phyloP scores from a whole-genome alignment of 1,140 invertebrate genomes.

The Hyposmocoma kahamanoa region DNA sequence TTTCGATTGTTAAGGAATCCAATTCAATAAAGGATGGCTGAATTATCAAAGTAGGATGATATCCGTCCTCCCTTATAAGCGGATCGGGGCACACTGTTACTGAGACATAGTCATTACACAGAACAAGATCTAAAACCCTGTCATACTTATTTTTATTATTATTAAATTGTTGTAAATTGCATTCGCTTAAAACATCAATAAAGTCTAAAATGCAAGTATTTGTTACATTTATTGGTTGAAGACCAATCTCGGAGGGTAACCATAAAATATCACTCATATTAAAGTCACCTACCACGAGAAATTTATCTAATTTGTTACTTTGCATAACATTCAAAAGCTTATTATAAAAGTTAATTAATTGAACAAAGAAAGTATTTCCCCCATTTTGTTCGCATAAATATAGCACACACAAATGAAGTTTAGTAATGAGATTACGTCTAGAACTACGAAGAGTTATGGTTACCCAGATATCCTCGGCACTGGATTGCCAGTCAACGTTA shows the following conservation, averaged over 20 bases:
- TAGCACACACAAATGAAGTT: neutral
- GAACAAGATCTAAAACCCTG: slow-evolving; percentile 12
- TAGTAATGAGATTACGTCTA: neutral
- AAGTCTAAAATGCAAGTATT: neutral
- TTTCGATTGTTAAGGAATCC: neutral
- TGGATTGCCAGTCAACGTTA: neutral
- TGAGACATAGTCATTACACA: slow-evolving; percentile 9
- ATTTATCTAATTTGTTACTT: neutral
- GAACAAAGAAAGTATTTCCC: neutral
- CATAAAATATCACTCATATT: neutral
- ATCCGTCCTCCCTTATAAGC: slow-evolving; percentile 7
- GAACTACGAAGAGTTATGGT: neutral
- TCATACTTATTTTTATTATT: neutral
- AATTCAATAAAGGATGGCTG: slow-evolving; percentile 1
- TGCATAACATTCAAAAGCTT: neutral
- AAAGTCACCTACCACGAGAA: neutral
- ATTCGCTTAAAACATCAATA: neutral
- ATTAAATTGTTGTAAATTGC: neutral
- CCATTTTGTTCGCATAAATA: neutral
- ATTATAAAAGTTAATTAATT: neutral
- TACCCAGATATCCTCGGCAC: neutral
- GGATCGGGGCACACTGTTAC: slow-evolving; percentile 1
- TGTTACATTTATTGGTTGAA: neutral
- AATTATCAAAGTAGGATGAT: slow-evolving; percentile 6
- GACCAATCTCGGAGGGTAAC: neutral